Base-by-base conservation (phyloP, 2,888 invertebrate genomes). In the Stegophylla sp. region DNA sequence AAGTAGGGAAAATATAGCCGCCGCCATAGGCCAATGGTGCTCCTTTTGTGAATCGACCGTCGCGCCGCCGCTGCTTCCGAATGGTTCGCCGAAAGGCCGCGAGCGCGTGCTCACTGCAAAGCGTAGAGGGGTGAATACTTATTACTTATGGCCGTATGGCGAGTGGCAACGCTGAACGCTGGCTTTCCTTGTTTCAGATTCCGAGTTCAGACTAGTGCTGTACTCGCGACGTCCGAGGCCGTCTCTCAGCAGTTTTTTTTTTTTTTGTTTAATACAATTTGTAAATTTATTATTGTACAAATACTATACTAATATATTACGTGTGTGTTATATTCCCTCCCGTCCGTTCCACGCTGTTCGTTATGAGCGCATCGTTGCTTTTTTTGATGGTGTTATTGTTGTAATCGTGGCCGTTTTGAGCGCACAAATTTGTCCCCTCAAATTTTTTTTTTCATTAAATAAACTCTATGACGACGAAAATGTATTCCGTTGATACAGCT, bases 21-120 rank as follows among this genome's bases (percentile, higher is more conserved):
- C 51, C 34, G 34, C 34, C 34, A 7, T 34, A 3, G 34, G 34
- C 3, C 4, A 34, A 7, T 34, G 4, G 4, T 34, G 3, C 7
- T 34, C 34, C 20, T 56, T 56, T 56, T 23, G 20, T 53, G 63
- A 64, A 64, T 64, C 64, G 64, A 20, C 64, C 34, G 7, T 5
- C 7, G 4, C 4, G 7, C 34, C 34, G 34, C 34, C 64, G 64
- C 12, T 23, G 23, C 4, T 3, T n/a, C 61, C 13, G 59, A 59
- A 13, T 34, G 17, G 64, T 64, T 41, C 20, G n/a, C 12, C 41
- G 41, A 64, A 41, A 64, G 41, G 41, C 41, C 64, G 41, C 41
- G 64, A 34, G 34, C 63, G 34, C 34, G 64, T 20, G 41, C 7
- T 64, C 41, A 12, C 12, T 4, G 13, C n/a, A n/a, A 34, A 3